Conservation (phyloP, 2,888 invertebrate species). For the Ashinkailepas kermadecensis region DNA sequence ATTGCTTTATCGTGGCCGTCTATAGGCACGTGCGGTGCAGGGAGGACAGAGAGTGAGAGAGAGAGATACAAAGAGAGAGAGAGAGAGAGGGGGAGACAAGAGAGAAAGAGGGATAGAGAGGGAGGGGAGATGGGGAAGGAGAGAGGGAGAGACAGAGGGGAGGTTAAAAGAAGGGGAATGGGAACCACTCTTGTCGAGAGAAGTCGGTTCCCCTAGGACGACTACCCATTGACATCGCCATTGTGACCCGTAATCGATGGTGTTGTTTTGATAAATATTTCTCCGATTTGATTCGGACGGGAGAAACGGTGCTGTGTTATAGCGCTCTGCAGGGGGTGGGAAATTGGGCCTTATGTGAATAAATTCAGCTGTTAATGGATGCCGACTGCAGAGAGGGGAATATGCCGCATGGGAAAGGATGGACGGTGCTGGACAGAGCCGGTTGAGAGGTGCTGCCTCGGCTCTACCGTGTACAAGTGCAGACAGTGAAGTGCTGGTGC, state of each 20-base stretch:
- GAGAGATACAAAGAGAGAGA: no score
- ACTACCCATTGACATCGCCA: neutral
- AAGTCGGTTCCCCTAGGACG: neutral
- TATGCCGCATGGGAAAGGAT: neutral
- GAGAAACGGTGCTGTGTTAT: neutral
- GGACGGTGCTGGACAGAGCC: neutral
- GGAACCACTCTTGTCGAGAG: no score
- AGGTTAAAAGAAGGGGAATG: neutral
- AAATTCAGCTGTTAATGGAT: neutral
- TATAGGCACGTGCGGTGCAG: no score
- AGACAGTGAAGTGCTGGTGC: no score
- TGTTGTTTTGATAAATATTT: constrained; percentile 21
- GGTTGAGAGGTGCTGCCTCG: no score
- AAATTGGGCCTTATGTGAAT: neutral
- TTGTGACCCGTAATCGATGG: neutral
- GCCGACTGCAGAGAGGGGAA: neutral
- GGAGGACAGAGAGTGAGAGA: no score
- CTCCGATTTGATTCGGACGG: neutral
- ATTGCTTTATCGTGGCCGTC: no score
- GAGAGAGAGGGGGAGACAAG: no score
- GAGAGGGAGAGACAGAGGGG: neutral
- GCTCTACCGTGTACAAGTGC: no score
- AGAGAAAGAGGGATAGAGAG: no score
- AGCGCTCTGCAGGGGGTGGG: neutral
- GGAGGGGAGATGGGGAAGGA: no score